phyloP scores from a whole-genome alignment of 2,888 invertebrate genomes.

The Odontocolon sp. region DNA sequence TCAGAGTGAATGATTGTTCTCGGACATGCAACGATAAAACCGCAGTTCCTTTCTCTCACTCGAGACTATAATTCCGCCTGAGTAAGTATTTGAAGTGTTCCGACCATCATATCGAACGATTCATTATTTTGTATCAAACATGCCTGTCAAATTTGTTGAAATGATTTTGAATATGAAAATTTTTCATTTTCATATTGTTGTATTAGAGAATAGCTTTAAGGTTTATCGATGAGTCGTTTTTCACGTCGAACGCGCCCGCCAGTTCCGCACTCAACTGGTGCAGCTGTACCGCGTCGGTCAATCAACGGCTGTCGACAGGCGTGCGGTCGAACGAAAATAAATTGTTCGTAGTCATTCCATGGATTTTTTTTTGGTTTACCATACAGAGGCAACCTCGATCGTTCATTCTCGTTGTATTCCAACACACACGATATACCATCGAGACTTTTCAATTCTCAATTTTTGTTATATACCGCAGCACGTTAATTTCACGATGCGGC shows the following conservation, averaged over 20 bases:
- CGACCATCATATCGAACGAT: not conserved
- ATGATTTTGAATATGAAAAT: not conserved
- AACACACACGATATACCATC: not conserved
- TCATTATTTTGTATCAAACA: no score
- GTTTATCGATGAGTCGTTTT: slow-evolving; percentile 51
- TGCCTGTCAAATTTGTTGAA: not conserved
- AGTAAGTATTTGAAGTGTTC: not conserved
- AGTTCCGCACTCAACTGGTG: slow-evolving; percentile 19
- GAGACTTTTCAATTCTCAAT: slow-evolving; percentile 47
- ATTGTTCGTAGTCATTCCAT: slow-evolving; percentile 50
- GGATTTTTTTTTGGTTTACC: slow-evolving; percentile 16
- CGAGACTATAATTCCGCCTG: not conserved
- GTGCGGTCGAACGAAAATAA: slow-evolving; percentile 56
- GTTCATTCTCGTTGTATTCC: slow-evolving; percentile 4
- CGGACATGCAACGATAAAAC: slow-evolving; percentile 54
- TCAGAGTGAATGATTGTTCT: slow-evolving; percentile 47
- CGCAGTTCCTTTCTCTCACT: not conserved
- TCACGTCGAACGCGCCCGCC: slow-evolving; percentile 35
- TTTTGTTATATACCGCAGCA: slow-evolving; percentile 29
- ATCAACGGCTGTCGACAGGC: slow-evolving; percentile 54
- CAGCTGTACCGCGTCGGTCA: slow-evolving; percentile 51
- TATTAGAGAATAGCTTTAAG: slow-evolving; percentile 37
- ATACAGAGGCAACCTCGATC: slow-evolving; percentile 19
- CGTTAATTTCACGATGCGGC: slow-evolving; percentile 34
- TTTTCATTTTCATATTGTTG: slow-evolving; percentile 6